Base-by-base conservation (phyloP, 2,797 vertebrate genomes). In the Heterohyrax brucei region DNA sequence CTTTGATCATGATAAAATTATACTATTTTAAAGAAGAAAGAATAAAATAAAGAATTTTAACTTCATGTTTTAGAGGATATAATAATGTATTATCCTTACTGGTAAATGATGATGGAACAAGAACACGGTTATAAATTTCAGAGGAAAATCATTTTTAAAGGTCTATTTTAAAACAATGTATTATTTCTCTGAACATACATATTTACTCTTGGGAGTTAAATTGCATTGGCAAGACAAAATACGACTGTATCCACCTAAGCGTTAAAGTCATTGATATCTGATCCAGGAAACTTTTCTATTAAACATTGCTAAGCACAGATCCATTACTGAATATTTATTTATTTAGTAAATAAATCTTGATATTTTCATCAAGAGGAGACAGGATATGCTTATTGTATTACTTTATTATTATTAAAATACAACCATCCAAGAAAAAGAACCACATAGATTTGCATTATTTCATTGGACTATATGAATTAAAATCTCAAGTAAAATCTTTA, bases 371-470 rank as follows among this genome's bases (percentile, higher is more conserved):
- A 97, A 95, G 76, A 92, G 82, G 39, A 95, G 97, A 97, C 93
- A 96, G 95, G 87, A 82, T 94, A 95, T 96, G 89, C 93, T 97
- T 96, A 98, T 95, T 98, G 85, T 83, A 97, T 98, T 98, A 97
- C 96, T 97, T 98, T 97, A 97, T 97, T 98, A 96, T 97, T 97
- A 97, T 97, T 97, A 97, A 97, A 97, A 97, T 96, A 97, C 89
- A 97, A 93, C 95, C 94, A 94, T 78, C 81, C 44, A 91, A 96
- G 91, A 96, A 88, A 94, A 96, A 93, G 94, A 95, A 94, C 79
- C 95, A 78, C 82, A 90, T 46, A 95, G 87, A 94, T 96, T 92
- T 97, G 72, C 87, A 93, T 97, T 96, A 95, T 97, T 97, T 97
- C 88, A 92, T 82, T 96, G 78, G 89, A 96, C 95, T 96, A 95